Conservation (phyloP, 2,797 vertebrate genomes). For the Mastacembelus armatus region DNA sequence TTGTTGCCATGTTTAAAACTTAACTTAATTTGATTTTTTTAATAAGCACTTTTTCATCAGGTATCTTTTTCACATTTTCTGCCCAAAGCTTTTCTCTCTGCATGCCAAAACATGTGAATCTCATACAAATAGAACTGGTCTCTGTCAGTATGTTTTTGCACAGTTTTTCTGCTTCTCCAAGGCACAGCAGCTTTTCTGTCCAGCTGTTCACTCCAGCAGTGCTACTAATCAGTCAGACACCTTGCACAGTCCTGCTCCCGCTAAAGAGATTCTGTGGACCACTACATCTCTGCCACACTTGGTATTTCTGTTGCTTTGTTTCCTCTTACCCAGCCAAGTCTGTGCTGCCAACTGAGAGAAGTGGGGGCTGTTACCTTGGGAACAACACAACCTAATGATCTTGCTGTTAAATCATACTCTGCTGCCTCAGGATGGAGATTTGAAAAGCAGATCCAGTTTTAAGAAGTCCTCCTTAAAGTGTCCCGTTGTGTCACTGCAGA, state of each 20-base stretch:
- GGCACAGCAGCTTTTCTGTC: constrained; percentile 11
- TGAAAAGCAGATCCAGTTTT: constrained; percentile 40
- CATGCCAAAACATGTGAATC: too few species aligned
- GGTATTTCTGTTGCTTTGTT: constrained; percentile 17
- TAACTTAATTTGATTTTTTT: background rate
- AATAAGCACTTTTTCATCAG: constrained; percentile 17
- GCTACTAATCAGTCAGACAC: constrained; percentile 12
- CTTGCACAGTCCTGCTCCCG: constrained; percentile 20
- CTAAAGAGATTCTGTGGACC: constrained; percentile 35
- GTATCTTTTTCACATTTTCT: background rate
- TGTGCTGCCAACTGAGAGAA: constrained; percentile 16
- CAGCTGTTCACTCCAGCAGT: background rate
- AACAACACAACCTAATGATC: constrained; percentile 56
- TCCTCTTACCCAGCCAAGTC: constrained; percentile 1
- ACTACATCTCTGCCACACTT: background rate
- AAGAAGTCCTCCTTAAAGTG: constrained; percentile 9
- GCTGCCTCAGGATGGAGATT: constrained; percentile 2
- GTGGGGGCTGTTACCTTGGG: constrained; percentile 48
- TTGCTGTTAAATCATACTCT: constrained; percentile 23
- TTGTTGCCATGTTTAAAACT: constrained; percentile 18
- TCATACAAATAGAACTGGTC: background rate
- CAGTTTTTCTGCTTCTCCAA: background rate
- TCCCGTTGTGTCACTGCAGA: constrained; percentile 8
- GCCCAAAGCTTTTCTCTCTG: background rate
- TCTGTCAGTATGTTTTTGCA: background rate